Evolutionary conservation across 2,797 vertebrate genomes (phyloP).

Genomic region (Dendrocincla fuliginosa): DNA sequence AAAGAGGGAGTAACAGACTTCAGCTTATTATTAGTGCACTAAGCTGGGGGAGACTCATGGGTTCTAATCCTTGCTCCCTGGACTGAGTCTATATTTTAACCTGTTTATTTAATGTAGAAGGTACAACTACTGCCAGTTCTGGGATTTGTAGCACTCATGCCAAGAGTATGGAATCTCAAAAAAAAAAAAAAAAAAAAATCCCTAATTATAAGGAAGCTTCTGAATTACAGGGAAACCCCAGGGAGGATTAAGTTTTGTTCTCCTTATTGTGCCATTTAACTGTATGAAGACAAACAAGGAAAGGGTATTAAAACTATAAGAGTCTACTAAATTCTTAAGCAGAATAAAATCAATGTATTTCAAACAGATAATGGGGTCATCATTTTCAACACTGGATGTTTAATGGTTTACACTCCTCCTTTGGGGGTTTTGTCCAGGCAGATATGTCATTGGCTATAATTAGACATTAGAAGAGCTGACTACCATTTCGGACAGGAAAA

Average conservation of each 20-base stretch:
- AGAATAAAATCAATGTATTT: neutral
- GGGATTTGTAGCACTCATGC: neutral
- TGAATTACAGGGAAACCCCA: neutral
- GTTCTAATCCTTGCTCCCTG: neutral
- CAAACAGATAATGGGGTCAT: neutral
- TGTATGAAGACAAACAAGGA: neutral
- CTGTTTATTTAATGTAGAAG: neutral
- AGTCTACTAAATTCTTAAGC: neutral
- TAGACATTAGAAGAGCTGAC: neutral
- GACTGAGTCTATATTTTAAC: neutral
- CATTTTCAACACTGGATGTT: neutral
- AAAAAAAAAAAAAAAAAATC: rapidly evolving
- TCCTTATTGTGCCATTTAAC: neutral
- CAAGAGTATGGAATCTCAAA: neutral
- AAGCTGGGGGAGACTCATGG: neutral
- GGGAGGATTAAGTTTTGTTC: neutral
- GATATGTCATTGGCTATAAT: neutral
- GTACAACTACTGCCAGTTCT: neutral
- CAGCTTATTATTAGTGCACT: neutral
- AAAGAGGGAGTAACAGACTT: neutral
- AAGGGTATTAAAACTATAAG: neutral
- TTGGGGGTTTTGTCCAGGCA: neutral
- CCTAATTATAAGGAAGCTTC: neutral
- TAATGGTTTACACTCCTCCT: neutral
- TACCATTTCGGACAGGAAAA: neutral